A percentile compares a stretch with the other conserved stretches of the same genome.
These are phyloP conservation scores for Leucoma salicis DNA, from an alignment of 2,888 invertebrate genomes.

Conservation along the genomic window DNA sequence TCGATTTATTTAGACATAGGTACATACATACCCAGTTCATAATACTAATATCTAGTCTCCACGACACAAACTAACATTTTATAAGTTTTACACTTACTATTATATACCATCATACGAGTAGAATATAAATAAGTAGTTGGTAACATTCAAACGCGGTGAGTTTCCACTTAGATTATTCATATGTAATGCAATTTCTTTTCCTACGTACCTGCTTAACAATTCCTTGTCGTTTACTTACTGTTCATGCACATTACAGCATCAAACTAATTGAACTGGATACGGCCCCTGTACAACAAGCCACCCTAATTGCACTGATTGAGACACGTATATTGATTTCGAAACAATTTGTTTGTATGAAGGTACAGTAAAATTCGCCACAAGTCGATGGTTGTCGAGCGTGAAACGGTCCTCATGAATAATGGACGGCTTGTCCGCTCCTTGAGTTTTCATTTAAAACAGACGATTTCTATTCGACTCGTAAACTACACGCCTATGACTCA, in stretches of 20 bases:
- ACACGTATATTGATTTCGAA: slow-evolving; percentile 79
- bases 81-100: too few species aligned
- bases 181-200: slow-evolving; percentile 27
- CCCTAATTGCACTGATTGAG: slow-evolving; percentile 80
- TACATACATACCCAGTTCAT: too few species aligned
- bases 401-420: slow-evolving; percentile 77
- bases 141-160: slow-evolving; percentile 2
- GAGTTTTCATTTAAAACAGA: slow-evolving; percentile 78
- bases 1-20: too few species aligned
- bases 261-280: slow-evolving; percentile 73
- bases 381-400: slow-evolving; percentile 56
- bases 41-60: too few species aligned
- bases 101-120: too few species aligned
- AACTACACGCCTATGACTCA: slow-evolving; percentile 77
- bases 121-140: too few species aligned
- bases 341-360: slow-evolving; percentile 57
- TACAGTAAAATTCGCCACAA: slow-evolving; percentile 25
- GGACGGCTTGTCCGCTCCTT: slow-evolving; percentile 73
- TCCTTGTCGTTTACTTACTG: slow-evolving; percentile 57
- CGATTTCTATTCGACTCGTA: slow-evolving; percentile 80
- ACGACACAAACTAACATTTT: too few species aligned
- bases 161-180: slow-evolving; percentile 27
- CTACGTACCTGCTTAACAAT: slow-evolving; percentile 33
- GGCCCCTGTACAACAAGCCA: slow-evolving; percentile 56
- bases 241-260: slow-evolving; percentile 50